Evolutionary conservation across 1,140 invertebrate species (phyloP), one percentile per base, ranked within the genome.

Genomic region (Scaptomyza pallida): DNA sequence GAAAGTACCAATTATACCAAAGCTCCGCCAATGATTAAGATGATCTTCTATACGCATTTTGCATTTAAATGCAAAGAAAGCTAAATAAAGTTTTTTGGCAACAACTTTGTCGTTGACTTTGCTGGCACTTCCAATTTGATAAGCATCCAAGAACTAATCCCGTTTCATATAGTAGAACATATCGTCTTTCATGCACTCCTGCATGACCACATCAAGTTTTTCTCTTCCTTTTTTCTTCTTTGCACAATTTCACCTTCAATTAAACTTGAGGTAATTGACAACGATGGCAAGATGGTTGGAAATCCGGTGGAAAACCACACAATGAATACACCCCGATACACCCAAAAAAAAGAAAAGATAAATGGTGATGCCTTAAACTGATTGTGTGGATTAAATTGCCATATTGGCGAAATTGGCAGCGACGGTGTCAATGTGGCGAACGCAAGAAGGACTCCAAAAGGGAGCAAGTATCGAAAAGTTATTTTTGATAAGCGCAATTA

Each of bases 401-500:
- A 82, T 90, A 90, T 90, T 90, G 88, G 79, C 44, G 79, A 88
- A 90, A 90, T 90, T 89, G 88, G 70, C 64, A 70, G 68, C 71
- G 82, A 78, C 83, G 61, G 68, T 62, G 64, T 40, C 57, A 61
- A 48, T 40, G 52, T 72, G n/a, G n/a, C n/a, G 62, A 21, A 37
- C 35, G 54, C 47, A 52, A 40, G 52, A 67, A 61, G 30, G 23
- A 59, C 54, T 21, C n/a, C 50, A 12, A 23, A 71, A 64, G 54
- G 63, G 47, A 77, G 65, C 43, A 75, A 89, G 86, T 78, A 89
- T 89, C 85, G 80, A 89, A 89, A 90, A 89, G 79, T 90, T 89
- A 85, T 90, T 90, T 90, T 90, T 90, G 88, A 90, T 90, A 90
- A 90, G 88, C 88, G 88, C 88, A 89, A 89, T 90, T 90, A 90